Evolutionary conservation across 2,113 vertebrate species (phyloP).

Genomic region (Channa argus): DNA sequence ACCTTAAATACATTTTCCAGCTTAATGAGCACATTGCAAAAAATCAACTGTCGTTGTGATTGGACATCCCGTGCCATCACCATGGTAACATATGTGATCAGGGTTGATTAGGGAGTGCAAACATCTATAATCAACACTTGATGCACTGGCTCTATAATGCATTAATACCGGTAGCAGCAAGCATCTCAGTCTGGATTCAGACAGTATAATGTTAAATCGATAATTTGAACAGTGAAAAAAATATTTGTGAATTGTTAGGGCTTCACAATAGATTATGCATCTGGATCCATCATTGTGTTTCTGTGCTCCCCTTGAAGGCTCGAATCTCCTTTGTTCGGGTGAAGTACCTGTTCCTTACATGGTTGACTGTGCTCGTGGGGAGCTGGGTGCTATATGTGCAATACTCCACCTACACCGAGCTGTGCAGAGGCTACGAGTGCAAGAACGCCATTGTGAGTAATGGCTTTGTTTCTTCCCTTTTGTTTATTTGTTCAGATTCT

Average conservation of each 20-base stretch:
- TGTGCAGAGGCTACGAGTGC: slow-evolving; percentile 97
- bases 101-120: too few species aligned
- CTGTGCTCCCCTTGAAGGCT: slow-evolving; percentile 79
- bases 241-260: too few species aligned
- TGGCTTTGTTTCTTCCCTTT: not conserved
- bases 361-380: slow-evolving; percentile 95
- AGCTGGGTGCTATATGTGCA: slow-evolving; percentile 98
- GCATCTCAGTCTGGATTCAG: not conserved
- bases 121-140: too few species aligned
- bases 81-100: too few species aligned
- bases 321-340: slow-evolving; percentile 94
- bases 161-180: not conserved
- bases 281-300: slow-evolving; percentile 1
- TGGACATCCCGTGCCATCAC: too few species aligned
- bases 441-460: slow-evolving; percentile 95
- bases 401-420: slow-evolving; percentile 95
- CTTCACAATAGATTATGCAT: not conserved
- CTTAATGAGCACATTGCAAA: not conserved
- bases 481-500: not conserved
- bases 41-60: too few species aligned
- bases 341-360: slow-evolving; percentile 97
- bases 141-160: too few species aligned
- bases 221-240: too few species aligned
- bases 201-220: too few species aligned
- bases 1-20: not conserved